Base-by-base conservation (phyloP, 2,888 invertebrate species). In the Ichneumoninae sp. region DNA sequence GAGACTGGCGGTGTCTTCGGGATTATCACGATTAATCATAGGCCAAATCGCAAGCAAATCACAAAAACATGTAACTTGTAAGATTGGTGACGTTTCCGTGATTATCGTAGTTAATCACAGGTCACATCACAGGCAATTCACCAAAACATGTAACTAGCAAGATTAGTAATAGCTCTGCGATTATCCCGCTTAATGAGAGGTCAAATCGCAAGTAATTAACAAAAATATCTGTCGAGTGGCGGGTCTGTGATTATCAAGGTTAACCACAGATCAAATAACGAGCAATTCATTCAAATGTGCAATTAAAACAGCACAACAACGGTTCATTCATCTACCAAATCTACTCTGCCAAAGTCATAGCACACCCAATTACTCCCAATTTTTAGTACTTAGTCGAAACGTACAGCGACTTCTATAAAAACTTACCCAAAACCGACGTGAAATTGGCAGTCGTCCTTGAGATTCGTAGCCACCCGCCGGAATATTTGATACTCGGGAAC, bases 381-480 rank as follows among this genome's bases (percentile, higher is more conserved):
- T 62, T 62, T 33, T 16, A 40, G 50, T 66, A 79, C 30, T n/a
- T 44, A n/a, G 62, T 47, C 26, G 13, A 33, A 62, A 33, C 0
- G 52, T 52, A 47, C 16, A 33, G 19, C 1, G 8, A 47, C 44
- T 54, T 68, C 47, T 40, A 52, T n/a, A 30, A 16, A 26, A n/a
- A 86, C 91, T 92, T 94, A 96, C 96, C 98, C 99, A 94, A 98
- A 97, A 0, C 98, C 98, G 90, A 96, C 97, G 93, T 97, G 97
- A 93, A 99, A 99, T 86, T 97, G 96, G 92, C 99, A 99, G 91
- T 99, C 99, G 91, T 99, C 98, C 92, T 99, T 97, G 8, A 99
- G 95, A 91, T 97, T 97, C 6, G 96, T 96, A 0, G 99, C 98
- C 5, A 97, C 97, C 90, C 96, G 95, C 70, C 97, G 95, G 92